A percentile compares a stretch with the other conserved stretches of the same genome.
These are phyloP conservation scores for Rhabditoides inermis DNA, from an alignment of 2,888 invertebrate genomes.

Conservation along the genomic window DNA sequence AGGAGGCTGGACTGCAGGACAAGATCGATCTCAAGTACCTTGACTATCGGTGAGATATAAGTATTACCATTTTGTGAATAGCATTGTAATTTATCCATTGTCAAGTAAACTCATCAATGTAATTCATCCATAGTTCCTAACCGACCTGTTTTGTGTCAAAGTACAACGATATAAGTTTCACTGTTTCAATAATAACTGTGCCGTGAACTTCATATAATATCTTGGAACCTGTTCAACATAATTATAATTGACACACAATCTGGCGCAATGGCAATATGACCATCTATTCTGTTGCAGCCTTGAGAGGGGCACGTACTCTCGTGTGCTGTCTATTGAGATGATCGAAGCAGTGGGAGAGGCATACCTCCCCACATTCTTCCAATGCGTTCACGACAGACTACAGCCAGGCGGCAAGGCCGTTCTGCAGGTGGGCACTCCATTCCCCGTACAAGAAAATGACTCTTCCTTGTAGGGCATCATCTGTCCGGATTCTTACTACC, in stretches of 20 bases:
- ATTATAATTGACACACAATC: too few relatives aligned
- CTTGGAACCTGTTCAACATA: too few relatives aligned
- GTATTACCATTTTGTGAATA: too few relatives aligned
- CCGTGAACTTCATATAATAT: too few relatives aligned
- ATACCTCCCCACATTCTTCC: conserved; percentile 40
- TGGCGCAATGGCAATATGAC: too few relatives aligned
- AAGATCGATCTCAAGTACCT: conserved; percentile 34
- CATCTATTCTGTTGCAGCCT: conserved; percentile 17
- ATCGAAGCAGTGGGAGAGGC: conserved; percentile 46
- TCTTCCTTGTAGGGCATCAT: conserved; percentile 27
- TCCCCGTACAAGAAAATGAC: background rate
- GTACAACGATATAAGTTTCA: too few relatives aligned
- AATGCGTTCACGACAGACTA: conserved; percentile 30
- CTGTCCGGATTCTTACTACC: conserved; percentile 41
- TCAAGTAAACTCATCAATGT: too few relatives aligned
- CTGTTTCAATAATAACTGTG: too few relatives aligned
- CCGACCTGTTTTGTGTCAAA: too few relatives aligned
- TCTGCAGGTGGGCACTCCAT: conserved; percentile 24
- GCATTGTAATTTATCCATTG: too few relatives aligned
- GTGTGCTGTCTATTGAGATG: conserved; percentile 41
- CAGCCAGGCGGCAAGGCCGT: conserved; percentile 31
- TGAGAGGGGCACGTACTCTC: conserved; percentile 28
- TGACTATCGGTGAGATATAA: conserved; percentile 36
- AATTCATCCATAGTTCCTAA: too few relatives aligned
- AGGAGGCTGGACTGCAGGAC: conserved; percentile 26